These are phyloP conservation scores for Caenorhabditis becei DNA, from an alignment of 2,888 invertebrate genomes.

Conservation along the genomic window DNA sequence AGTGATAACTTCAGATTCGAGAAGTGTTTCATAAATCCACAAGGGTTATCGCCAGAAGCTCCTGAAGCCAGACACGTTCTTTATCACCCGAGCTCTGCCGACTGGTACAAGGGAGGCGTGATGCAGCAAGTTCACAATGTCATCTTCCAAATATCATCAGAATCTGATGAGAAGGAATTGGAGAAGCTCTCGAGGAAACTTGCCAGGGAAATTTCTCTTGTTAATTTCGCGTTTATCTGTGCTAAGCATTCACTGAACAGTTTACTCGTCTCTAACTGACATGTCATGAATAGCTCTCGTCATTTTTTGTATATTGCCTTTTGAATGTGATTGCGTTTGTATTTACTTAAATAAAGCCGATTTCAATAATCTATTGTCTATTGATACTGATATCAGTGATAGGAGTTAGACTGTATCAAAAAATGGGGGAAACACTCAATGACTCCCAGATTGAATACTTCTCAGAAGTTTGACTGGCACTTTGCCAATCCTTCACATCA, in stretches of 20 bases:
- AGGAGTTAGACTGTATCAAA: no score
- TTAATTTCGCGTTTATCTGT: slow-evolving; percentile 50
- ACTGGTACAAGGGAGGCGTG: slow-evolving; percentile 70
- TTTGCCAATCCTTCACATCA: no score
- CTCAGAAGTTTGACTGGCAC: no score
- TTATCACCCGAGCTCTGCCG: slow-evolving; percentile 77
- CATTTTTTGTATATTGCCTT: no score
- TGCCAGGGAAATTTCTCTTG: slow-evolving; percentile 35
- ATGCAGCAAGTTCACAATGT: slow-evolving; percentile 72
- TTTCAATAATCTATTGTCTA: no score
- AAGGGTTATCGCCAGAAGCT: slow-evolving; percentile 81
- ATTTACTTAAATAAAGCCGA: no score
- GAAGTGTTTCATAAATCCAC: slow-evolving; percentile 82
- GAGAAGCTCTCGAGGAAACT: slow-evolving; percentile 12
- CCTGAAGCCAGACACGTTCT: slow-evolving; percentile 79
- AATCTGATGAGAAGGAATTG: slow-evolving; percentile 27
- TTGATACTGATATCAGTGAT: no score
- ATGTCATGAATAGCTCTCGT: no score
- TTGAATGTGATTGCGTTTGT: no score
- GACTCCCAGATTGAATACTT: no score
- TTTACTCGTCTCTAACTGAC: no score
- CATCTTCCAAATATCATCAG: slow-evolving; percentile 28
- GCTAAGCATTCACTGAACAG: slow-evolving; percentile 42
- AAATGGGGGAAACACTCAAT: no score
- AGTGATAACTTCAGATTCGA: slow-evolving; percentile 76